These are phyloP conservation scores for Masnerella sp. DNA, from an alignment of 2,888 invertebrate genomes.

Conservation along the genomic window DNA sequence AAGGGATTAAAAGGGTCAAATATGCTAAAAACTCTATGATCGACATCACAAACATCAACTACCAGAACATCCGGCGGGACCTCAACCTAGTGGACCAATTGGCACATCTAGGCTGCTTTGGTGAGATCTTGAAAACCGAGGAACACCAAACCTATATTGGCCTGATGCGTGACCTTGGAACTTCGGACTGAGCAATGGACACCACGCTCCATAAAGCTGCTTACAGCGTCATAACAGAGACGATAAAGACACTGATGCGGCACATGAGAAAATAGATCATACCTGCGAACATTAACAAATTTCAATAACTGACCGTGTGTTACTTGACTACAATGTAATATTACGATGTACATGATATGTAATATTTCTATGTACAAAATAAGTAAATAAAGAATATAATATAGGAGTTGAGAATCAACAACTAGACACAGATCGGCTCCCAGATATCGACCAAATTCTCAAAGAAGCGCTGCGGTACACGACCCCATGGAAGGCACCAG, in stretches of 20 bases:
- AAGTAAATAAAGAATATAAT: too few relatives aligned
- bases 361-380: too few relatives aligned
- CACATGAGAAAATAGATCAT: neutral
- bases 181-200: neutral
- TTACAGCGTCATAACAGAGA: conserved; percentile 1
- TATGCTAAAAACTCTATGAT: conserved; percentile 4
- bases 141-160: neutral
- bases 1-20: conserved; percentile 5
- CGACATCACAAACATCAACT: neutral
- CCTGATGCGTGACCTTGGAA: neutral
- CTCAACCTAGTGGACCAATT: conserved; percentile 4
- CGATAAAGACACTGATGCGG: neutral
- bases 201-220: neutral
- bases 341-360: too few relatives aligned
- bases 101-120: conserved; percentile 10
- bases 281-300: too few relatives aligned
- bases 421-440: neutral
- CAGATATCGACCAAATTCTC: neutral
- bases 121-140: neutral
- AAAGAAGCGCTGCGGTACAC: neutral
- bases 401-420: too few relatives aligned
- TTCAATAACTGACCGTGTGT: too few relatives aligned
- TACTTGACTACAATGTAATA: too few relatives aligned
- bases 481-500: conserved; percentile 1
- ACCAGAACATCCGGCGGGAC: neutral